These are phyloP conservation scores for Diprion similis DNA, from an alignment of 1,140 invertebrate species.

Conservation along the genomic window DNA sequence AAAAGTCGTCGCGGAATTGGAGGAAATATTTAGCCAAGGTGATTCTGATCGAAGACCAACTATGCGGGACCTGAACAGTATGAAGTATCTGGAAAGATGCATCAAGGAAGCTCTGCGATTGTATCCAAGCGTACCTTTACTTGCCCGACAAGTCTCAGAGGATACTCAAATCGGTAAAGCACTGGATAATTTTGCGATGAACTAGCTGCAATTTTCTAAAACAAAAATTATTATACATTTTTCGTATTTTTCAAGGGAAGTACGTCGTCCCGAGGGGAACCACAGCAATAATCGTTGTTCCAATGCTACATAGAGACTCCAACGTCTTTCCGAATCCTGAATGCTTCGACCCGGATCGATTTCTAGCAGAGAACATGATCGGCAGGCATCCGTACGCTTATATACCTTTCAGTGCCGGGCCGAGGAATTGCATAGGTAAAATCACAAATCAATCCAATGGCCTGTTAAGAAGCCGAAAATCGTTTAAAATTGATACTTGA, in stretches of 20 bases:
- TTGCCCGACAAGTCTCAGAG: slow-evolving; percentile 68
- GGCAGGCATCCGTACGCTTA: slow-evolving; percentile 71
- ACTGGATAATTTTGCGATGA: slow-evolving; percentile 7
- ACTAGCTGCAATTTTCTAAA: background rate
- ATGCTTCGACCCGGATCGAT: slow-evolving; percentile 80
- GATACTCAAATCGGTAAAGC: slow-evolving; percentile 66
- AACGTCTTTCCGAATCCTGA: slow-evolving; percentile 74
- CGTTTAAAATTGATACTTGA: slow-evolving; percentile 1
- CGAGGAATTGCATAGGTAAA: slow-evolving; percentile 76
- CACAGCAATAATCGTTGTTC: slow-evolving; percentile 62
- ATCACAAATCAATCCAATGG: background rate
- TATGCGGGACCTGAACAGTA: slow-evolving; percentile 68
- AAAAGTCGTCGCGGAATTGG: slow-evolving; percentile 71
- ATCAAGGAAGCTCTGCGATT: slow-evolving; percentile 74
- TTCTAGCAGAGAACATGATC: slow-evolving; percentile 67
- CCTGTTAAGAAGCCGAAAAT: background rate
- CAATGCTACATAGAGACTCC: slow-evolving; percentile 72
- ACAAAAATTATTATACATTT: background rate
- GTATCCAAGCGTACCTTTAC: slow-evolving; percentile 77
- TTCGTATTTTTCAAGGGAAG: slow-evolving; percentile 40
- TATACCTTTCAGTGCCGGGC: slow-evolving; percentile 79
- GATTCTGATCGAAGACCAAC: slow-evolving; percentile 62
- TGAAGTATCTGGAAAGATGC: slow-evolving; percentile 78
- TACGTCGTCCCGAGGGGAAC: slow-evolving; percentile 64
- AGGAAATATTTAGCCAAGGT: slow-evolving; percentile 64